phyloP scores from a whole-genome alignment of 2,888 invertebrate species.

The Hoplodrina blanda region DNA sequence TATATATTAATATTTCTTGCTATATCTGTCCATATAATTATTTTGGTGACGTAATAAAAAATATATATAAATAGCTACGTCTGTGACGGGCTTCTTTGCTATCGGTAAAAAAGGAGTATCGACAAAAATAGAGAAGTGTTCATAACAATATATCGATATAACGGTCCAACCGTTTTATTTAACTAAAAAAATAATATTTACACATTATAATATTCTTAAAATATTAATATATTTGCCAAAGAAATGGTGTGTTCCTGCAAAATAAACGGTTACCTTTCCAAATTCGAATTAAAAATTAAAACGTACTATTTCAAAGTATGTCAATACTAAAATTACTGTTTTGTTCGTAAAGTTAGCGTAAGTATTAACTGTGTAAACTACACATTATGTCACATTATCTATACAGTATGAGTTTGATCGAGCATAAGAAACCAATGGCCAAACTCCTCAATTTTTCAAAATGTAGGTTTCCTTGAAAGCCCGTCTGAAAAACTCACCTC shows the following conservation, averaged over 20 bases:
- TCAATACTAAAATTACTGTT: not conserved
- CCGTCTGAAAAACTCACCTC: not conserved
- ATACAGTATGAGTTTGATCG: not conserved
- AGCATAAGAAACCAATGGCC: not conserved
- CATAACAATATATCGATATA: conserved; percentile 32
- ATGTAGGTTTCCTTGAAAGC: not conserved
- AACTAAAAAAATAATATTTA: conserved; percentile 43
- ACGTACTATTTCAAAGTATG: not conserved
- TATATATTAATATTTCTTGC: no score
- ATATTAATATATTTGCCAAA: conserved; percentile 45
- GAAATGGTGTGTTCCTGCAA: conserved; percentile 41
- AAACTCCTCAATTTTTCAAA: not conserved
- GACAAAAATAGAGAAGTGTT: conserved; percentile 33
- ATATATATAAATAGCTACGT: no score
- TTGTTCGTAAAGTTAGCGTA: conserved; percentile 1
- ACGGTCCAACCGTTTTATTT: conserved; percentile 42
- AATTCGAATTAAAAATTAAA: conserved; percentile 20
- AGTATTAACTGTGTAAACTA: conserved; percentile 6
- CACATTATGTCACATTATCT: not conserved
- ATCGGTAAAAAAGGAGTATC: conserved; percentile 15
- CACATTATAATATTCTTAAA: conserved; percentile 26
- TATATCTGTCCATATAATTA: no score
- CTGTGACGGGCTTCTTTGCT: not conserved
- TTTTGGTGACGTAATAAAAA: no score
- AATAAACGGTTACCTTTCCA: conserved; percentile 3